Conservation (phyloP, 2,888 invertebrate species). For the Hirudinaria manillensis region DNA sequence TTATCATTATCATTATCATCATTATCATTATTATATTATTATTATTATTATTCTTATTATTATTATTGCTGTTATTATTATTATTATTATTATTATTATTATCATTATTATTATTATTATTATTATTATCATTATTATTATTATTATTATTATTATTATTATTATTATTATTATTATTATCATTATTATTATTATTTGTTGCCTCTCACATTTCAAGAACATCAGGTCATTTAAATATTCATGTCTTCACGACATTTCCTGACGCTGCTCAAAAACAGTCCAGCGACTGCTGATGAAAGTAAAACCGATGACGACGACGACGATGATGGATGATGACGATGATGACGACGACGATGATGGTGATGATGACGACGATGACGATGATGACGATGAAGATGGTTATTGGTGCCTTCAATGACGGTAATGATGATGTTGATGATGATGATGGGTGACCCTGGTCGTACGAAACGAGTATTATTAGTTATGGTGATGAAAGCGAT, state of each 20-base stretch:
- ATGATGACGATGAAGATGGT: slow-evolving; percentile 26
- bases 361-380: slow-evolving; percentile 26
- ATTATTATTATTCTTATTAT: neutral
- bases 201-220: neutral
- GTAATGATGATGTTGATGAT: slow-evolving; percentile 10
- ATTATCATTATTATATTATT: neutral
- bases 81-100: neutral
- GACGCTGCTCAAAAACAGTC: neutral
- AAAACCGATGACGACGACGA: slow-evolving; percentile 18
- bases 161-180: neutral
- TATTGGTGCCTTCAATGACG: slow-evolving; percentile 17
- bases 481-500: slow-evolving; percentile 17
- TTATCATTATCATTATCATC: neutral
- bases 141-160: neutral
- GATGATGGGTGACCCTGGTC: neutral
- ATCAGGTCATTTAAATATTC: too few relatives aligned
- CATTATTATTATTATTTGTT: neutral
- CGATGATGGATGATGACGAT: slow-evolving; percentile 20
- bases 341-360: slow-evolving; percentile 21
- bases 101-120: too few relatives aligned
- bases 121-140: too few relatives aligned
- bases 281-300: slow-evolving; percentile 3
- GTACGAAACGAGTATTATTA: neutral
- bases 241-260: neutral
- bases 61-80: neutral